These are phyloP conservation scores for Helostoma temminkii DNA, from an alignment of 2,797 vertebrate species.

Conservation along the genomic window DNA sequence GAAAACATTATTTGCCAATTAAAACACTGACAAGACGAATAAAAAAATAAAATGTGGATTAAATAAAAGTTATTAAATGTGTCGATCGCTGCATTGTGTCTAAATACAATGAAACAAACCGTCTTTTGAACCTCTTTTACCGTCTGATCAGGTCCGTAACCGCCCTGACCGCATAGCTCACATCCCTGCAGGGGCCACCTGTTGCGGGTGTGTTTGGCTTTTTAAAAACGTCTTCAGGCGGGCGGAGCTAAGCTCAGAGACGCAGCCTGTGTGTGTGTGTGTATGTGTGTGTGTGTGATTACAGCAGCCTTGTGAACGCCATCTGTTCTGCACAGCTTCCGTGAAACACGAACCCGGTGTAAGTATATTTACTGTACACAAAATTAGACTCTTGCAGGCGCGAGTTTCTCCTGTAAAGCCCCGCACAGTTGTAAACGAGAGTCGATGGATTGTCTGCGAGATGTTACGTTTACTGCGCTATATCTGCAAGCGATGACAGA, in stretches of 20 bases:
- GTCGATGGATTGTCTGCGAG: slow-evolving; percentile 25
- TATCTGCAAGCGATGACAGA: slow-evolving; percentile 29
- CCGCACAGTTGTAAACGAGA: slow-evolving; percentile 9
- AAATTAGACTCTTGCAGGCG: slow-evolving; percentile 60
- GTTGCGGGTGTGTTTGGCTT: slow-evolving; percentile 77
- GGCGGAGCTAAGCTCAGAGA: slow-evolving; percentile 80
- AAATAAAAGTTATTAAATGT: background rate
- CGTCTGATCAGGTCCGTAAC: background rate
- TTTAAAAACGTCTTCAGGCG: slow-evolving; percentile 66
- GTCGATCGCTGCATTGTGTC: no score
- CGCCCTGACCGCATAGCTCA: slow-evolving; percentile 1
- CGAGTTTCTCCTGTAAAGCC: slow-evolving; percentile 12
- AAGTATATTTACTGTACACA: slow-evolving; percentile 74
- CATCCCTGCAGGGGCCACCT: slow-evolving; percentile 63
- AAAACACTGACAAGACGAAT: background rate
- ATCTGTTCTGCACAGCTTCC: slow-evolving; percentile 75
- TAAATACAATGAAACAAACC: background rate
- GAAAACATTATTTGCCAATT: background rate
- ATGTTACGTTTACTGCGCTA: slow-evolving; percentile 6
- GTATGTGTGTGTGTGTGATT: slow-evolving; percentile 35
- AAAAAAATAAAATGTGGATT: no score
- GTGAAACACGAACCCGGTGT: slow-evolving; percentile 72
- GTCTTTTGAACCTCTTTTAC: background rate
- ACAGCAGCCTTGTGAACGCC: slow-evolving; percentile 57
- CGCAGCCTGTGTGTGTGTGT: slow-evolving; percentile 21